Base-by-base conservation (phyloP, 2,113 vertebrate genomes). In the Hoplias malabaricus region DNA sequence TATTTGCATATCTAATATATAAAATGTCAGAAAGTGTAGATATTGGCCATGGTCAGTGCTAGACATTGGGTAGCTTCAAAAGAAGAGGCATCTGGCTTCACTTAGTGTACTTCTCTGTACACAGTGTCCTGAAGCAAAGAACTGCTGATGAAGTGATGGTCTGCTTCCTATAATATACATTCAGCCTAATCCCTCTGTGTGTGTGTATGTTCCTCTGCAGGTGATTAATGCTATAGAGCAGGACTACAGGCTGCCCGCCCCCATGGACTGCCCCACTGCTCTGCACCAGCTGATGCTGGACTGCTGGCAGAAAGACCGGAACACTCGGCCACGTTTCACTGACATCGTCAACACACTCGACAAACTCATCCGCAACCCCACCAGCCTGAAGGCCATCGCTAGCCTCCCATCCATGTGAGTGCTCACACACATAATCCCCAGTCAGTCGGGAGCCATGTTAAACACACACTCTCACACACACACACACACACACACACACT, bases 251-350 rank as follows among this genome's bases (percentile, higher is more conserved):
- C 94, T 99, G 46, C 98, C 98, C 0, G 95, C 98, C 0, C 98
- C 98, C 77, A 99, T 99, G 98, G 98, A 99, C 89, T 99, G 98
- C 70, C 98, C 97, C 0, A 94, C 96, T 0, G 91, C 97, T 8
- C 93, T 99, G 42, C 97, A 98, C 88, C 98, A 99, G 88, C 89
- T 99, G 74, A 99, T 99, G 98, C 88, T 99, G 81, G 98, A 99
- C 89, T 99, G 98, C 84, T 99, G 98, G 98, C 98, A 99, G 91
- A 99, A 99, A 90, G 98, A 99, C 90, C 96, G 98, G 68, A 99
- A 98, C 46, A 95, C 95, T 56, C 94, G 98, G 73, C 98, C 98
- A 1, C 96, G 96, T 78, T 99, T 99, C 91, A 85, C 93, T 0
- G 97, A 99, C 89, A 99, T 98, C 5, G 97, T 99, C 90, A 96